Evolutionary conservation across 1,140 invertebrate species (phyloP), one percentile per base, ranked within the genome.

Genomic region (Drosophila persimilis): DNA sequence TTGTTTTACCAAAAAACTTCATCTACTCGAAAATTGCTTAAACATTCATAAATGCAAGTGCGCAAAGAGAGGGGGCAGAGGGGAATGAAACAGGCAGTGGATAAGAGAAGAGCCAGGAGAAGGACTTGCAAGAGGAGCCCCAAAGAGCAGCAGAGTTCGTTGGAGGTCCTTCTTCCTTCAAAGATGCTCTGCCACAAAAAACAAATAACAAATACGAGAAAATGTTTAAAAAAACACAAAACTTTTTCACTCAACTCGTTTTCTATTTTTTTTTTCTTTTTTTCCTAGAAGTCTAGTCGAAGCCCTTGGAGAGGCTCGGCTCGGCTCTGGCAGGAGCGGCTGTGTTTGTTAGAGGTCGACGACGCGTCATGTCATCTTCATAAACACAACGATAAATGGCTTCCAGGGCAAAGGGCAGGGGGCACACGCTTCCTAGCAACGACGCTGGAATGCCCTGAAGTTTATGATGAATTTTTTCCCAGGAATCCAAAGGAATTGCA

Each of bases 11-110:
- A 20, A 44, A 50, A 73, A 73, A 73, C 71, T 73, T 73, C 73
- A 56, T 64, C 71, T 73, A 56, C 63, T 64, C 57, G 43, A 57
- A 86, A 75, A 11, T 39, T 77, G 64, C 77, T 85, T 81, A 85
- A 85, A 86, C 77, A 85, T 85, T 85, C 81, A 85, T 85, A 85
- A 86, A 86, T 86, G 77, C 80, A 80, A 85, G 73, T 66, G 80
- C 77, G 65, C 64, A 86, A 64, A 71, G 69, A 13, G 3, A 11
- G 9, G 0, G 35, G 5, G 4, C 0, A 24, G 24, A 24, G 24
- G 17, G 17, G 17, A 17, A 17, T 17, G 17, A 17, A 17, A 17
- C 3, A 1, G 35, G 3, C 35, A 4, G 11, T 31, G 45, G 15
- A 0, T 22, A 2, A 17, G 24, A 41, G 20, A 6, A 13, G 5